Evolutionary conservation across 1,140 invertebrate species (phyloP).

Genomic region (Ridgeia piscesae): DNA sequence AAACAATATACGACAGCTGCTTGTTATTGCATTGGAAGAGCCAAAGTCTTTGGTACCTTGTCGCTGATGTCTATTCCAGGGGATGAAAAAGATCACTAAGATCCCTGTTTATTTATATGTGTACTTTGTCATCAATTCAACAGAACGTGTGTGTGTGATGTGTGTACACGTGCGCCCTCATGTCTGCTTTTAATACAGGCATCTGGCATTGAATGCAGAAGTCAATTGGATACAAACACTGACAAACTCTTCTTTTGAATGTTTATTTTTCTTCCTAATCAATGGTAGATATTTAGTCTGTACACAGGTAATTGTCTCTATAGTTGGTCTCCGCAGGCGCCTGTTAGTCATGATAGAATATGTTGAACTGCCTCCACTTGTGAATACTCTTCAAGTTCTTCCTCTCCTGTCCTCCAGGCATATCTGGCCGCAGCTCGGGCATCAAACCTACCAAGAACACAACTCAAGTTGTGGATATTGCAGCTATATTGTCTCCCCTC

Average conservation of each 20-base stretch:
- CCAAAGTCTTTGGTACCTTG: not conserved
- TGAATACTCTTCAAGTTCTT: slow-evolving; percentile 64
- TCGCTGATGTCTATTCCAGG: not conserved
- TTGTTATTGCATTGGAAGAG: not conserved
- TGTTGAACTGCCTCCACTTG: slow-evolving; percentile 75
- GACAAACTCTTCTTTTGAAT: not conserved
- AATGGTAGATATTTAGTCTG: not conserved
- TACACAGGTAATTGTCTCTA: not conserved
- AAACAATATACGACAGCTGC: not conserved
- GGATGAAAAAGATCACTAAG: not conserved
- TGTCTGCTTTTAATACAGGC: not conserved
- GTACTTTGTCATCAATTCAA: not conserved
- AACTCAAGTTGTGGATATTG: not conserved
- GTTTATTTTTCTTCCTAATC: not conserved
- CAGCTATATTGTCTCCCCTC: not conserved
- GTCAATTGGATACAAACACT: not conserved
- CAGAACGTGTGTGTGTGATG: not conserved
- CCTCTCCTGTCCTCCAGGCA: slow-evolving; percentile 30
- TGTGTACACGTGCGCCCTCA: too few relatives aligned
- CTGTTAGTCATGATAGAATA: slow-evolving; percentile 77
- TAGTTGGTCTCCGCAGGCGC: not conserved
- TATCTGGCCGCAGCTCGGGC: slow-evolving; percentile 70
- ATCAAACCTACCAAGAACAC: slow-evolving; percentile 68
- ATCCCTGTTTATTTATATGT: not conserved
- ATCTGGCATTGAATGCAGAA: not conserved